These are phyloP conservation scores for Carollia perspicillata DNA, from an alignment of 2,113 vertebrate species.

Conservation along the genomic window DNA sequence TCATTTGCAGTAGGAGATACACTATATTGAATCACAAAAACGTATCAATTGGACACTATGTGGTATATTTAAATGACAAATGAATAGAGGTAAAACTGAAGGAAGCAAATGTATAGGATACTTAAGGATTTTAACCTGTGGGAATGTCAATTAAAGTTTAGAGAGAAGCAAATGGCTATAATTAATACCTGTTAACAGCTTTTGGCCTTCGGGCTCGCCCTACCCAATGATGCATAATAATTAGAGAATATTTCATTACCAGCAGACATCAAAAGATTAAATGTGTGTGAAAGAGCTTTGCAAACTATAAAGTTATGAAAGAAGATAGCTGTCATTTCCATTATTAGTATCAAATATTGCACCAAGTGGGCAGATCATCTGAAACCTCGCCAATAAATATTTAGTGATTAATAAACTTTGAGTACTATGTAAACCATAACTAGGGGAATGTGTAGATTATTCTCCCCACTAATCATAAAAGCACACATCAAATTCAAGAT, in stretches of 20 bases:
- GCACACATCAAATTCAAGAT: neutral
- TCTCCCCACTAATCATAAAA: neutral
- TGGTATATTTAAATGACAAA: conserved; percentile 40
- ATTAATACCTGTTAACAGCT: conserved; percentile 71
- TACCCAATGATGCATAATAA: conserved; percentile 69
- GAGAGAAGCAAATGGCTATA: conserved; percentile 68
- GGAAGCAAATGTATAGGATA: conserved; percentile 6
- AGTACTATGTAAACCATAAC: neutral
- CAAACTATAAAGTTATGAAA: conserved; percentile 50
- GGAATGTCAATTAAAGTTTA: conserved; percentile 70
- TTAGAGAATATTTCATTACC: conserved; percentile 72
- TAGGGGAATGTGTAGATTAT: neutral
- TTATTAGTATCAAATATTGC: neutral
- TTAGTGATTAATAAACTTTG: neutral
- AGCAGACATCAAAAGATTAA: conserved; percentile 64
- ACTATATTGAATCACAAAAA: neutral
- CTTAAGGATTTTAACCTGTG: conserved; percentile 58
- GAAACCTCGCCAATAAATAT: conserved; percentile 33
- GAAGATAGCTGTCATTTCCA: conserved; percentile 13
- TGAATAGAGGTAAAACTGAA: conserved; percentile 3
- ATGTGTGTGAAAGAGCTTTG: conserved; percentile 48
- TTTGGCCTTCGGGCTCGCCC: conserved; percentile 67
- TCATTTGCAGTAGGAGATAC: neutral
- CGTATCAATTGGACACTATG: neutral
- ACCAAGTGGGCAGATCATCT: neutral